Percentiles rank a stretch among this genome's conserved stretches.
phyloP scores from a whole-genome alignment of 2,113 vertebrate species.

The Cardinalis cardinalis region DNA sequence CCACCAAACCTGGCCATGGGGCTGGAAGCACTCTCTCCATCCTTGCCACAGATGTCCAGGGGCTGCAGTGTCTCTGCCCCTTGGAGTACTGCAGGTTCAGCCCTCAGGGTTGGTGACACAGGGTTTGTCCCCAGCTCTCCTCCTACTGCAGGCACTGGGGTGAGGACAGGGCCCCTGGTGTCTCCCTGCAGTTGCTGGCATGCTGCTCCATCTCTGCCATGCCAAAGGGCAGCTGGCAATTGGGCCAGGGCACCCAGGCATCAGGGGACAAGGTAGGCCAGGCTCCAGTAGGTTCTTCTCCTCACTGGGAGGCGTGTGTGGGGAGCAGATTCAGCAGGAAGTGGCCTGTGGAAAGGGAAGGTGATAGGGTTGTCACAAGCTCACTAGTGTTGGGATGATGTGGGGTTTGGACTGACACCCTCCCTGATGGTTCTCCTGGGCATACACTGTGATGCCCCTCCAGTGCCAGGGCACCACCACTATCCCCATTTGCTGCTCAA shows the following conservation, averaged over 20 bases:
- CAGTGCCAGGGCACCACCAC: no score
- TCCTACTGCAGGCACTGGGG: background rate
- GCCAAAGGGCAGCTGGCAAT: conserved; percentile 61
- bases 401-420: accelerated
- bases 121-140: background rate
- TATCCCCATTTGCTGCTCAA: background rate
- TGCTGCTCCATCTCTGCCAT: conserved; percentile 61
- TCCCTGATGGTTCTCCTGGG: background rate
- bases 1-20: no score
- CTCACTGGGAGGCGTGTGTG: conserved; percentile 61
- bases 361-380: background rate
- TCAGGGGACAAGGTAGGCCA: background rate
- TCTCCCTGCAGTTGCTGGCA: conserved; percentile 72
- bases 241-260: conserved; percentile 62
- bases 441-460: no score
- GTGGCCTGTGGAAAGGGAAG: conserved; percentile 24
- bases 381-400: background rate
- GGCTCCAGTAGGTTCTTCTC: background rate
- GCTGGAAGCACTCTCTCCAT: no score
- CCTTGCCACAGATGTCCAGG: background rate
- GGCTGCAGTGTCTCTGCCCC: background rate
- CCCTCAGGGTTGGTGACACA: background rate
- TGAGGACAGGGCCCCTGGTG: background rate
- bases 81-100: background rate
- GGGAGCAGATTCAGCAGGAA: conserved; percentile 67